A percentile compares a stretch with the other conserved stretches of the same genome.
Evolutionary conservation across 1,140 invertebrate genomes (phyloP).

Genomic region (Drosophila sp.): DNA sequence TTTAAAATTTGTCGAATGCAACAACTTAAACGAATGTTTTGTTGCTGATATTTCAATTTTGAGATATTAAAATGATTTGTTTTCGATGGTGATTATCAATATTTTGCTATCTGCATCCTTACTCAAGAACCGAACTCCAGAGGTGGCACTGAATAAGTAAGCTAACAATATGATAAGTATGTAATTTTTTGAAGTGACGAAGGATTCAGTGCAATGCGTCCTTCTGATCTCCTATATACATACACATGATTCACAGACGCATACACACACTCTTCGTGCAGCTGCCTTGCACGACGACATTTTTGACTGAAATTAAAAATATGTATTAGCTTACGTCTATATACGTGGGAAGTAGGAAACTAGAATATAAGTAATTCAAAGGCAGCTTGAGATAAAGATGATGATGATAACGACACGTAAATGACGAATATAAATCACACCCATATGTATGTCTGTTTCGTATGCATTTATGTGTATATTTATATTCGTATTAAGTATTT

Average conservation of each 20-base stretch:
- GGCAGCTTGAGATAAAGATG: slow-evolving; percentile 23
- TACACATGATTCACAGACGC: slow-evolving; percentile 22
- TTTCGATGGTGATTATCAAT: background rate
- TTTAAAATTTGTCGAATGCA: background rate
- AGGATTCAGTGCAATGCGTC: background rate
- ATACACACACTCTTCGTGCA: slow-evolving; percentile 40
- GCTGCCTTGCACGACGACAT: slow-evolving; percentile 33
- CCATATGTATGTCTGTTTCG: slow-evolving; percentile 54
- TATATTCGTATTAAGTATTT: slow-evolving; percentile 69
- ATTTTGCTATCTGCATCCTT: background rate
- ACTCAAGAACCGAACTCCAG: background rate
- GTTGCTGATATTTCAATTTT: background rate
- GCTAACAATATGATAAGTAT: slow-evolving; percentile 8
- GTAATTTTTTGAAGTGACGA: background rate
- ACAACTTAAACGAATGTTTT: background rate
- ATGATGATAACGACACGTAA: slow-evolving; percentile 7
- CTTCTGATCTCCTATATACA: slow-evolving; percentile 4
- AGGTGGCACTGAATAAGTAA: slow-evolving; percentile 7
- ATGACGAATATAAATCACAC: slow-evolving; percentile 27
- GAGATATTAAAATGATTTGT: background rate
- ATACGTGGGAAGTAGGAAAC: slow-evolving; percentile 42
- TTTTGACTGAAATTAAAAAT: slow-evolving; percentile 63
- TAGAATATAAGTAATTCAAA: slow-evolving; percentile 48
- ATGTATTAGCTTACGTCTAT: slow-evolving; percentile 45
- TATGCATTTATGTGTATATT: slow-evolving; percentile 49